phyloP scores from a whole-genome alignment of 2,888 invertebrate genomes.

The Andricus curvator region DNA sequence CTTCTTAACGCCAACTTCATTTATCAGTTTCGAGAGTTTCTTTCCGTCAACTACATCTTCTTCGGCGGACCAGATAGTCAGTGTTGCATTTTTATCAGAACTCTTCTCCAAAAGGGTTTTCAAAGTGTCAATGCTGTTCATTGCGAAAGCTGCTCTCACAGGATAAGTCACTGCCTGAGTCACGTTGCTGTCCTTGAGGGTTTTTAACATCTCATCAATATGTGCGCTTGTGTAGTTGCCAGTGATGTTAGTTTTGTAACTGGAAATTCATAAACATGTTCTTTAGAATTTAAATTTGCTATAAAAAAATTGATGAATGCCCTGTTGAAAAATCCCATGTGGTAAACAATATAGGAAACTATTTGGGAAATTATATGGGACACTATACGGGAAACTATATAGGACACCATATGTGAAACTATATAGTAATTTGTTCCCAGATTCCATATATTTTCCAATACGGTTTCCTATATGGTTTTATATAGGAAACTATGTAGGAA shows the following conservation, averaged over 20 bases:
- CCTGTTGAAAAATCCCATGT: no score
- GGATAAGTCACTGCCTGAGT: slow-evolving; percentile 90
- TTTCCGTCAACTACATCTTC: slow-evolving; percentile 85
- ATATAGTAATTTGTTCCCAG: no score
- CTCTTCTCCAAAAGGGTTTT: slow-evolving; percentile 81
- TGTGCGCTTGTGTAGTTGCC: slow-evolving; percentile 83
- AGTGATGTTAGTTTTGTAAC: slow-evolving; percentile 70
- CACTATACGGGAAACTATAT: no score
- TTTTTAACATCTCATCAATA: slow-evolving; percentile 85
- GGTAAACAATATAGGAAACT: no score
- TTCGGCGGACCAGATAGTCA: slow-evolving; percentile 89
- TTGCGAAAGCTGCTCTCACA: slow-evolving; percentile 85
- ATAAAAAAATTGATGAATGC: no score
- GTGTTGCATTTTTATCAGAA: slow-evolving; percentile 80
- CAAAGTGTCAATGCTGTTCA: slow-evolving; percentile 83
- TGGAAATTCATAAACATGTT: slow-evolving; percentile 48
- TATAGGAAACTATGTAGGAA: no score
- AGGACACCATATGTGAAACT: no score
- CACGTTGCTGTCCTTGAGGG: slow-evolving; percentile 80
- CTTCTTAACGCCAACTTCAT: slow-evolving; percentile 83
- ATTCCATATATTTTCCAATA: no score
- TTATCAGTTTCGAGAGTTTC: slow-evolving; percentile 84
- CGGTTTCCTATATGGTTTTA: no score
- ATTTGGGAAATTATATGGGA: no score
- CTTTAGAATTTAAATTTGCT: no score